phyloP scores from a whole-genome alignment of 2,888 invertebrate genomes.

The Brachycybe producta region DNA sequence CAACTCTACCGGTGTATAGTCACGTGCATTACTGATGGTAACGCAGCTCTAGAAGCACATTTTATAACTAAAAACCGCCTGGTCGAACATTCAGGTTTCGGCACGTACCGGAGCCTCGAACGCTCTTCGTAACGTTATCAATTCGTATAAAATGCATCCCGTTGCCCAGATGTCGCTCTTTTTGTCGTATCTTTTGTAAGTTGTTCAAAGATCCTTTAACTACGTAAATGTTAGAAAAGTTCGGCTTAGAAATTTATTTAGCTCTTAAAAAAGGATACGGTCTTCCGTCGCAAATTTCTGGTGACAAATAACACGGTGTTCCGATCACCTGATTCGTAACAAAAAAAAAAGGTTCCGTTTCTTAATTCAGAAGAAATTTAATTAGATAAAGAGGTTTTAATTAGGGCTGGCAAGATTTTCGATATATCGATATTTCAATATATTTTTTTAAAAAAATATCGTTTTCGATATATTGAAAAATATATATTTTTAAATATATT shows the following conservation, averaged over 20 bases:
- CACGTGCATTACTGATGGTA: too few relatives aligned
- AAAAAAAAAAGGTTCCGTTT: not conserved
- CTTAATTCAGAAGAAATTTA: too few relatives aligned
- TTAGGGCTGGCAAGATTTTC: too few relatives aligned
- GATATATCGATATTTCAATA: too few relatives aligned
- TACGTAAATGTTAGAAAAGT: not conserved
- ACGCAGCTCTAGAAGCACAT: not conserved
- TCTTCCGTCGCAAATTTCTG: constrained; percentile 64
- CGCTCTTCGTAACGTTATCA: constrained; percentile 57
- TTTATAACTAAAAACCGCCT: too few relatives aligned
- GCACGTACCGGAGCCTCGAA: constrained; percentile 62
- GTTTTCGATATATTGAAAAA: too few relatives aligned
- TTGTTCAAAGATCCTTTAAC: not conserved
- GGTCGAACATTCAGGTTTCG: constrained; percentile 28
- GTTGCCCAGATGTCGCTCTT: constrained; percentile 79
- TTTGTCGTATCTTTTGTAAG: constrained; percentile 41
- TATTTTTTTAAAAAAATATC: too few relatives aligned
- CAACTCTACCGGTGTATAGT: too few relatives aligned
- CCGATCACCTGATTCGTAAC: constrained; percentile 44
- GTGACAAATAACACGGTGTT: constrained; percentile 70
- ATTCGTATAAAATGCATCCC: constrained; percentile 69
- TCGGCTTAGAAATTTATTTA: constrained; percentile 9
- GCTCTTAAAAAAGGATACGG: constrained; percentile 40
- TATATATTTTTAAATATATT: too few relatives aligned
- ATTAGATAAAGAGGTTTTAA: too few relatives aligned